Evolutionary conservation across 2,797 vertebrate genomes (phyloP).

Genomic region (Halcyon smyrnensis): DNA sequence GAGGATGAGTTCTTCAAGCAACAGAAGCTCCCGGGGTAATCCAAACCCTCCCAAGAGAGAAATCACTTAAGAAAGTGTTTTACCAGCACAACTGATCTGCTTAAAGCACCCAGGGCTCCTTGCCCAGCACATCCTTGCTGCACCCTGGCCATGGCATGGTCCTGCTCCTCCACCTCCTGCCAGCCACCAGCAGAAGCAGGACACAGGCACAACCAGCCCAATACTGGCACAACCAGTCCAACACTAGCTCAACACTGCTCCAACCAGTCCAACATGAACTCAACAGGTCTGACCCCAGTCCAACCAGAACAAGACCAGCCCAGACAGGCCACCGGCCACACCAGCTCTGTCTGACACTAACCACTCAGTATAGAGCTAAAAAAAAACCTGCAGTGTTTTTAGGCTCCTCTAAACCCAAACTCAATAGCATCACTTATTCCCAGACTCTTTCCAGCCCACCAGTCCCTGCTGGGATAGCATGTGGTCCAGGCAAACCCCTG

Average conservation of each 20-base stretch:
- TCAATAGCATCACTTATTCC: neutral
- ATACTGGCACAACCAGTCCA: neutral
- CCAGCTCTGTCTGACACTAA: neutral
- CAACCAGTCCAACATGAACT: neutral
- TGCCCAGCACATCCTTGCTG: neutral
- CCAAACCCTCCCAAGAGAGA: neutral
- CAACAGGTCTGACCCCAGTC: neutral
- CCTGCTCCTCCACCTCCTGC: neutral
- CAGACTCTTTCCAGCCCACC: neutral
- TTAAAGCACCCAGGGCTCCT: neutral
- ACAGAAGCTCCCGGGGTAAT: neutral
- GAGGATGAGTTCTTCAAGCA: rapidly evolving
- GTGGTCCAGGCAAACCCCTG: neutral
- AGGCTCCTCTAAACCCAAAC: neutral
- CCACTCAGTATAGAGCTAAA: neutral
- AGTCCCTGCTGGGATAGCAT: neutral
- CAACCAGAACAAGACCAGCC: neutral
- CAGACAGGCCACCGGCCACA: neutral
- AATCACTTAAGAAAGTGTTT: neutral
- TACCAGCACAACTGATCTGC: neutral
- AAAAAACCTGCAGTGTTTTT: neutral
- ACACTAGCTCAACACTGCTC: neutral
- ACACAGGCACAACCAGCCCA: neutral
- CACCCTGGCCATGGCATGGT: rapidly evolving
- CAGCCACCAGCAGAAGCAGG: neutral